A percentile compares a stretch with the other conserved stretches of the same genome.
These are phyloP conservation scores for Lucinisca nassula DNA, from an alignment of 2,888 invertebrate species.

Conservation along the genomic window DNA sequence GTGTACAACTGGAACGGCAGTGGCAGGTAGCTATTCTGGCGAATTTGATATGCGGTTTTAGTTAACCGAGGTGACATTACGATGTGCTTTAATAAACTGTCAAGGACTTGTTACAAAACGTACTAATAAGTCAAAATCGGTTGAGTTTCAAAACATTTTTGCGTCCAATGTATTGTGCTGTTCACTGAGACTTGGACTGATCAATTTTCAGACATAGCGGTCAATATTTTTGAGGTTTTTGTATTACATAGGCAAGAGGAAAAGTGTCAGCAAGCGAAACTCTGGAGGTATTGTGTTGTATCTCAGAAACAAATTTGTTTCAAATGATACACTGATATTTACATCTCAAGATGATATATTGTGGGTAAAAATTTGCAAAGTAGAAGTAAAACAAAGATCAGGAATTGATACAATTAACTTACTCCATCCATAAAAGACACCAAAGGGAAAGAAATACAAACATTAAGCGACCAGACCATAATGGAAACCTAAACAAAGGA, in stretches of 20 bases:
- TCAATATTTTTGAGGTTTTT: slow-evolving; percentile 34
- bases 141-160: slow-evolving; percentile 17
- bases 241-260: slow-evolving; percentile 13
- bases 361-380: slow-evolving; percentile 2
- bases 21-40: too few relatives aligned
- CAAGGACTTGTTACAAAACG: background rate
- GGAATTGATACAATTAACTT: too few relatives aligned
- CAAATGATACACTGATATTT: background rate
- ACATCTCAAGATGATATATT: slow-evolving; percentile 4
- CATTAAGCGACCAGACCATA: too few relatives aligned
- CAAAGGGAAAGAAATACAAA: too few relatives aligned
- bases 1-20: too few relatives aligned
- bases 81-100: too few relatives aligned
- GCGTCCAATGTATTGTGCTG: slow-evolving; percentile 18
- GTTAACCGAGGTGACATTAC: too few relatives aligned
- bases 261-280: background rate
- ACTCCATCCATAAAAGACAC: too few relatives aligned
- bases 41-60: too few relatives aligned
- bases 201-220: slow-evolving; percentile 10
- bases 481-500: too few relatives aligned
- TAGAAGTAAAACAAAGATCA: too few relatives aligned
- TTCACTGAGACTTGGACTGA: slow-evolving; percentile 39
- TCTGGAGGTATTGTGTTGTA: slow-evolving; percentile 12
- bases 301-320: background rate
- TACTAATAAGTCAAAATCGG: background rate